These are phyloP conservation scores for Pteronotus mesoamericanus DNA, from an alignment of 2,797 vertebrate species.

Conservation along the genomic window DNA sequence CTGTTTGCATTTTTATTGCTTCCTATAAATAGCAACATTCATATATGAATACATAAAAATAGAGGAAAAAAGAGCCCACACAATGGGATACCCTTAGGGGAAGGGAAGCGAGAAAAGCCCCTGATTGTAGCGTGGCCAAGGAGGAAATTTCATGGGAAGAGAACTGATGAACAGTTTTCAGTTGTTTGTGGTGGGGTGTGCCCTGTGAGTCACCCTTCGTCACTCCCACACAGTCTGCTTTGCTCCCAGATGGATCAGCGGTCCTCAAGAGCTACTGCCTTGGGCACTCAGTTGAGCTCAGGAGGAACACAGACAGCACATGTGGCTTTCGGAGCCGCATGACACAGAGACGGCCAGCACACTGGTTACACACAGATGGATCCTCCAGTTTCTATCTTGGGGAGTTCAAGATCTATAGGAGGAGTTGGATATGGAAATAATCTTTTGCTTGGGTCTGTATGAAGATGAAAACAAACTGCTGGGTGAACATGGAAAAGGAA, in stretches of 20 bases:
- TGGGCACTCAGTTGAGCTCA: not conserved
- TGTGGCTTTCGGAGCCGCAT: not conserved
- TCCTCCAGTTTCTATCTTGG: not conserved
- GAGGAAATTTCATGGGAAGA: not conserved
- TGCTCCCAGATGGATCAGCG: not conserved
- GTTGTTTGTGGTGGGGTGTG: not conserved
- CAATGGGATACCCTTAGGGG: not conserved
- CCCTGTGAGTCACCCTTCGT: not conserved
- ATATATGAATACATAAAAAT: not conserved
- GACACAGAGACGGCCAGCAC: not conserved
- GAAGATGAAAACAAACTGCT: not conserved
- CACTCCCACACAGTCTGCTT: not conserved
- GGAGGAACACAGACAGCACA: not conserved
- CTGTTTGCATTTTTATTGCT: not conserved
- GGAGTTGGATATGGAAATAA: not conserved
- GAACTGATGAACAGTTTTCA: not conserved
- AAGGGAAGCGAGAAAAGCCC: not conserved
- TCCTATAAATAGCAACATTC: not conserved
- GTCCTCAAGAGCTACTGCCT: not conserved
- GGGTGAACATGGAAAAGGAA: not conserved
- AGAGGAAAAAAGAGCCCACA: not conserved
- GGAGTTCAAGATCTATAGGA: not conserved
- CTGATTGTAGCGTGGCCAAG: not conserved
- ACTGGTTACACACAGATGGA: not conserved
- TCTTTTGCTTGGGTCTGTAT: not conserved